phyloP scores from a whole-genome alignment of 1,140 invertebrate species.

The Gyrodactylus bullatarudis region DNA sequence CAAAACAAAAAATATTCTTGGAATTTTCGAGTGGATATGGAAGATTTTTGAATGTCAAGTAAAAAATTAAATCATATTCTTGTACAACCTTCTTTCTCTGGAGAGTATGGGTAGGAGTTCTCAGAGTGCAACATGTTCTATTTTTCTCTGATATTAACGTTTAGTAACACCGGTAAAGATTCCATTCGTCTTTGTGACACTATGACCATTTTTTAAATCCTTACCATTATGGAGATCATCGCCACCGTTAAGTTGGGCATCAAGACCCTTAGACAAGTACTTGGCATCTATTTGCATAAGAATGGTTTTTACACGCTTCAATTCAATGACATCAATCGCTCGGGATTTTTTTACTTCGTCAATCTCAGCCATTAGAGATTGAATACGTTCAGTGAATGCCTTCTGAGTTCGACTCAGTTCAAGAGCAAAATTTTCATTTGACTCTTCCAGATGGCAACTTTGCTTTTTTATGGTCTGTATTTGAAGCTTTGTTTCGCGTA shows the following conservation, averaged over 20 bases:
- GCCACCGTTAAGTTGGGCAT: background rate
- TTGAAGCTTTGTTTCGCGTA: background rate
- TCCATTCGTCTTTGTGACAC: background rate
- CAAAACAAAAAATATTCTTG: no score
- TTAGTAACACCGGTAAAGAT: background rate
- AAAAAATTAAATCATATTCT: no score
- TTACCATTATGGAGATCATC: background rate
- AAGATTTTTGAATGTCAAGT: no score
- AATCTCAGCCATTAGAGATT: background rate
- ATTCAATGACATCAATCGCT: background rate
- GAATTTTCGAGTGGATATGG: no score
- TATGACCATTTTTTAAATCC: background rate
- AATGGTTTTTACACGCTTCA: background rate
- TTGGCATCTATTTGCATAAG: background rate
- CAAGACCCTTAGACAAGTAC: background rate
- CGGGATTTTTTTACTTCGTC: background rate
- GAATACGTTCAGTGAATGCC: background rate
- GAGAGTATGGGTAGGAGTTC: no score
- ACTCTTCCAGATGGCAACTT: background rate
- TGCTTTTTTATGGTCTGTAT: background rate
- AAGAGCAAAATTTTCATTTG: background rate
- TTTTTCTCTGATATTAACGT: no score
- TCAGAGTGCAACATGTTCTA: no score
- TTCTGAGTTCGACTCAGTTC: background rate
- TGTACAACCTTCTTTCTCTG: no score